Conservation (phyloP, 1,140 invertebrate genomes). For the Euwallacea similis region DNA sequence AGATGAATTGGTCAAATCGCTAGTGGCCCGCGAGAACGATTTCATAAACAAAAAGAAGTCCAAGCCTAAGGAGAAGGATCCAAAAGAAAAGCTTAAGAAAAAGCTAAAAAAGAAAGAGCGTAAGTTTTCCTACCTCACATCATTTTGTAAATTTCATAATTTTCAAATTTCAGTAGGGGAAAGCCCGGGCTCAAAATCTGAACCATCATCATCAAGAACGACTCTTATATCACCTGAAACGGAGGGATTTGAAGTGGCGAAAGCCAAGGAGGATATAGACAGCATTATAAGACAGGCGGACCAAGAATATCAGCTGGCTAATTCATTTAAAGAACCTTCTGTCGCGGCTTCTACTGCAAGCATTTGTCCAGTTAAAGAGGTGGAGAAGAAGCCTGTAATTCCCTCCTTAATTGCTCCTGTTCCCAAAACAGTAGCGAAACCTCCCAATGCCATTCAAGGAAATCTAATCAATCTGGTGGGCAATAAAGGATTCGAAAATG, state of each 20-base stretch:
- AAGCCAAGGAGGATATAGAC: slow-evolving; percentile 45
- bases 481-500: slow-evolving; percentile 35
- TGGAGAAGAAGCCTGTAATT: background rate
- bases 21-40: slow-evolving; percentile 43
- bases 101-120: slow-evolving; percentile 5
- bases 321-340: background rate
- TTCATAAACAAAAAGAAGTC: slow-evolving; percentile 44
- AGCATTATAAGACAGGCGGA: slow-evolving; percentile 47
- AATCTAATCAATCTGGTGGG: background rate
- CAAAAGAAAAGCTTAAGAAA: slow-evolving; percentile 37
- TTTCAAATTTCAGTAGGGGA: background rate
- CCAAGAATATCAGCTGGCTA: slow-evolving; percentile 44
- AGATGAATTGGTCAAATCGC: slow-evolving; percentile 42
- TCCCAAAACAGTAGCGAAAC: background rate
- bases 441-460: slow-evolving; percentile 3
- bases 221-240: background rate
- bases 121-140: background rate
- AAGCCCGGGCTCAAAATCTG: background rate
- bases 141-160: background rate
- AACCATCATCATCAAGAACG: background rate
- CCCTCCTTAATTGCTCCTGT: background rate
- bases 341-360: background rate
- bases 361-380: background rate
- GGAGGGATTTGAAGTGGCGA: slow-evolving; percentile 10
- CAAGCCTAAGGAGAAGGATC: slow-evolving; percentile 37